A percentile compares a stretch with the other conserved stretches of the same genome.
Evolutionary conservation across 2,888 invertebrate species (phyloP).

Genomic region (Netelia melanura): DNA sequence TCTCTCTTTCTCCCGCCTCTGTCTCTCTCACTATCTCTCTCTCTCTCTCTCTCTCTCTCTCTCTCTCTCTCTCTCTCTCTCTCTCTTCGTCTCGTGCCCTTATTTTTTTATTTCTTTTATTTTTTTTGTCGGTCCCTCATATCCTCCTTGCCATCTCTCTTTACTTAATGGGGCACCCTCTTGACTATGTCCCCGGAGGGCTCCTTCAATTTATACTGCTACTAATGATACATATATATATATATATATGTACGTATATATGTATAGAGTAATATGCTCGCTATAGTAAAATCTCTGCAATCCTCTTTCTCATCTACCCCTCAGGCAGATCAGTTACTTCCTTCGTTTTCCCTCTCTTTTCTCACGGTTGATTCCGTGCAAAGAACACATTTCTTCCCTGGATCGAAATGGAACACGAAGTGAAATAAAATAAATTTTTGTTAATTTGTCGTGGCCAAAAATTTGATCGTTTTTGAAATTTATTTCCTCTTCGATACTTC

Average conservation of each 20-base stretch:
- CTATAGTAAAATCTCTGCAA: constrained; percentile 4
- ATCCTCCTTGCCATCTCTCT: constrained; percentile 42
- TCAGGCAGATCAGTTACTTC: neutral
- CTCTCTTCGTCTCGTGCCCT: constrained; percentile 40
- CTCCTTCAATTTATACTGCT: constrained; percentile 54
- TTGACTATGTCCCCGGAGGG: constrained; percentile 47
- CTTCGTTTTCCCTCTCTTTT: neutral
- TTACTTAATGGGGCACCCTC: constrained; percentile 42
- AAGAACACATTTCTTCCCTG: neutral
- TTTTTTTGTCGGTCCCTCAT: constrained; percentile 26
- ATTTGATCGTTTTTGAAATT: neutral
- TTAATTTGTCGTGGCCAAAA: neutral
- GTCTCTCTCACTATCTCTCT: constrained; percentile 9
- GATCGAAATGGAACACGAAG: neutral
- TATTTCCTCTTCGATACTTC: neutral
- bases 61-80: too few species aligned
- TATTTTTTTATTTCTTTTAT: constrained; percentile 25
- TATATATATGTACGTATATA: neutral
- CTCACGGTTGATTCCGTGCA: neutral
- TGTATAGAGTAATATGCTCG: neutral
- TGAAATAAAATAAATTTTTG: too few species aligned
- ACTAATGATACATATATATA: neutral
- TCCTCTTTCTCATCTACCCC: constrained; percentile 2
- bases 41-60: too few species aligned
- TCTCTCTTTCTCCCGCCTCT: constrained; percentile 2